phyloP scores from a whole-genome alignment of 2,888 invertebrate species.

The Netelia melanura region DNA sequence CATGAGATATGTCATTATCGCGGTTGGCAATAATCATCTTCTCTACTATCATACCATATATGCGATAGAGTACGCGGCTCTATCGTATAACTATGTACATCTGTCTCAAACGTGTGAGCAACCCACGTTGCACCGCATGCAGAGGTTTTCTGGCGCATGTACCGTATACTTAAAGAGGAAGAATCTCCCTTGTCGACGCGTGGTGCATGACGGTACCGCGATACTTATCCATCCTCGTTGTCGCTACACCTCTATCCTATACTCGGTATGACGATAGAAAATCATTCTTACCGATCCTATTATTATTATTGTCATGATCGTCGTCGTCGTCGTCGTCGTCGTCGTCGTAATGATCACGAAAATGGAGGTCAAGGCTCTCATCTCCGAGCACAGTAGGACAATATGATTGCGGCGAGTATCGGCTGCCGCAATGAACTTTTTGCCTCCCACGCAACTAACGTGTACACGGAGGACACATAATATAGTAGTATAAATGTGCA shows the following conservation, averaged over 20 bases:
- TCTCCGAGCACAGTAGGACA: background rate
- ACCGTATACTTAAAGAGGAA: background rate
- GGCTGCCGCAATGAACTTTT: too few relatives aligned
- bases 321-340: background rate
- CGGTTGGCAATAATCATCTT: background rate
- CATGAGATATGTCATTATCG: slow-evolving; percentile 19
- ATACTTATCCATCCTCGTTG: background rate
- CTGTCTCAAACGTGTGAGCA: background rate
- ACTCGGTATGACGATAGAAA: too few relatives aligned
- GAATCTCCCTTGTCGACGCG: background rate
- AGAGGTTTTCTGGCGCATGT: background rate
- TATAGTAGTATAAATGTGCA: too few relatives aligned
- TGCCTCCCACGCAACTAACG: too few relatives aligned
- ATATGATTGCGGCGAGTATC: background rate
- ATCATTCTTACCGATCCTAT: too few relatives aligned
- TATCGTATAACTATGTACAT: background rate
- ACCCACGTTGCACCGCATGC: background rate
- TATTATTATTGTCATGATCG: background rate
- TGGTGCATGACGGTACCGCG: background rate
- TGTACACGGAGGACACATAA: too few relatives aligned
- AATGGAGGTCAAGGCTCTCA: background rate
- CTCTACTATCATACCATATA: background rate
- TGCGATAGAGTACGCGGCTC: background rate
- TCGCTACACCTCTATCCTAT: too few relatives aligned
- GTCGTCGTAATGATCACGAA: background rate